Evolutionary conservation across 2,888 invertebrate species (phyloP).

Genomic region (Stenodera caucasica): DNA sequence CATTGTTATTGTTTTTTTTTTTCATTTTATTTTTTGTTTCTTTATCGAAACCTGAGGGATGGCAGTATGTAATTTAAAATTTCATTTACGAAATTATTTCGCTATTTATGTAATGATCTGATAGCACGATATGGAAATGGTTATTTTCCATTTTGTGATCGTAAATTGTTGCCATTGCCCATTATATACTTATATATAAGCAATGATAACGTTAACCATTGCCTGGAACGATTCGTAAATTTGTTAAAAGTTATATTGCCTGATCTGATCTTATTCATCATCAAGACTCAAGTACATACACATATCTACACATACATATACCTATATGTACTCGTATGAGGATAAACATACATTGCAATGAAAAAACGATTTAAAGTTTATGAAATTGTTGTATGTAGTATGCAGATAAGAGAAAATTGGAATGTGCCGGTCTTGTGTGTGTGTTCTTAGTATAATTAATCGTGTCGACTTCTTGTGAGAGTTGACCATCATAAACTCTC

Average conservation of each 20-base stretch:
- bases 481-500: conserved; percentile 10
- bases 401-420: conserved; percentile 12
- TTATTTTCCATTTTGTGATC: conserved; percentile 17
- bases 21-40: conserved; percentile 15
- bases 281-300: background rate
- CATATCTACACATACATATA: background rate
- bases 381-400: background rate
- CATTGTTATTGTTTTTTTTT: conserved; percentile 37
- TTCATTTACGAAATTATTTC: conserved; percentile 53
- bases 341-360: background rate
- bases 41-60: conserved; percentile 26
- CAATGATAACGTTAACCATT: conserved; percentile 4
- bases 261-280: conserved; percentile 8
- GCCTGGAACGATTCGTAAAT: conserved; percentile 6
- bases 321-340: background rate
- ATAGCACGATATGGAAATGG: conserved; percentile 42
- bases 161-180: conserved; percentile 7
- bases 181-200: conserved; percentile 2
- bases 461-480: conserved; percentile 19
- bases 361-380: background rate
- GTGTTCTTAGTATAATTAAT: conserved; percentile 16
- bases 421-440: conserved; percentile 5
- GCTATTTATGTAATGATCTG: conserved; percentile 48
- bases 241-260: conserved; percentile 5
- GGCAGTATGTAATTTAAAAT: conserved; percentile 51